Percentiles rank a stretch among this genome's conserved stretches.
Conservation (phyloP, 2,113 vertebrate genomes). For the Passer domesticus region DNA sequence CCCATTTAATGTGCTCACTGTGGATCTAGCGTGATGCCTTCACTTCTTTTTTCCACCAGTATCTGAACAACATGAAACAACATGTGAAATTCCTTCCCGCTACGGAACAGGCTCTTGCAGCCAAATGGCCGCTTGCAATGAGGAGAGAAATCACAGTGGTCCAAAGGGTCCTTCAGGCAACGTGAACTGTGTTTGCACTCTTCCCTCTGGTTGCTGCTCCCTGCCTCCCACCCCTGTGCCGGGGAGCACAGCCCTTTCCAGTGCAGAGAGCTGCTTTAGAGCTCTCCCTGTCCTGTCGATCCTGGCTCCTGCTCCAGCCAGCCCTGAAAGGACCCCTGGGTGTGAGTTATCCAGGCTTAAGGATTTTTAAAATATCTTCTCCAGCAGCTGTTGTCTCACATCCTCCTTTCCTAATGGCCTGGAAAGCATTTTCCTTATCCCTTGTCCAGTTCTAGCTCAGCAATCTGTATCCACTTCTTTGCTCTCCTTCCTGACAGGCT, state of each 20-base stretch:
- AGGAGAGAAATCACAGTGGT: background rate
- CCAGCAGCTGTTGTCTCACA: conserved; percentile 41
- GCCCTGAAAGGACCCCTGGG: conserved; percentile 2
- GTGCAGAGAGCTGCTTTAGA: accelerated
- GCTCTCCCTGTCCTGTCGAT: background rate
- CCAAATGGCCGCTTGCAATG: background rate
- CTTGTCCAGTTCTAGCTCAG: background rate
- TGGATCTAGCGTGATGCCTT: background rate
- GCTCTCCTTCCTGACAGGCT: background rate
- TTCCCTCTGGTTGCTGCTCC: background rate
- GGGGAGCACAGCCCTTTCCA: accelerated
- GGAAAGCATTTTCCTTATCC: conserved; percentile 44
- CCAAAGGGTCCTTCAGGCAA: background rate
- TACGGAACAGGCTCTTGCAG: background rate
- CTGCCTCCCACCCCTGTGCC: background rate
- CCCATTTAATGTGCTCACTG: background rate
- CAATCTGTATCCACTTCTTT: background rate
- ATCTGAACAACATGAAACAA: background rate
- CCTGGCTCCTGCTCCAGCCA: background rate
- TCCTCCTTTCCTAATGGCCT: conserved; percentile 20
- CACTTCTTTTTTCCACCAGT: background rate
- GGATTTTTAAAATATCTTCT: conserved; percentile 14
- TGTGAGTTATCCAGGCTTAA: conserved; percentile 12
- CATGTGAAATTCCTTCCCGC: background rate
- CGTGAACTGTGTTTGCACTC: background rate